Conservation (phyloP, 1,140 invertebrate genomes). For the Macrocentrus cingulum region DNA sequence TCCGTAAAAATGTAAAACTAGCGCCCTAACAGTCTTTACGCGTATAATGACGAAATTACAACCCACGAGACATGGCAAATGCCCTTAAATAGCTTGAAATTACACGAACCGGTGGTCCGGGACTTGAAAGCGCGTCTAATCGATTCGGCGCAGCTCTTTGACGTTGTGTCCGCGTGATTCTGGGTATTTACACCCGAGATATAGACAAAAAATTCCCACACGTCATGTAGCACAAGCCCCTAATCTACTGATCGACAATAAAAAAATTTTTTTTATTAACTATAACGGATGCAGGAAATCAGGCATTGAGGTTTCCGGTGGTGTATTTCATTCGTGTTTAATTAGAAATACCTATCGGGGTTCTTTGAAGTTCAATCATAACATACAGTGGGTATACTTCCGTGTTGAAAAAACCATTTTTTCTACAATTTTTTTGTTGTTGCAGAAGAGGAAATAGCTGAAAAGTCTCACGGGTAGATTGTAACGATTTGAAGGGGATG, state of each 20-base stretch:
- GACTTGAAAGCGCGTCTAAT: conserved; percentile 40
- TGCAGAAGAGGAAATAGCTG: conserved; percentile 24
- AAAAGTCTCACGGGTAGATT: conserved; percentile 25
- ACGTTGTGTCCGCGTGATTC: conserved; percentile 25
- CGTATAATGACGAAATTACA: conserved; percentile 10
- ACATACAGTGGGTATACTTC: not conserved
- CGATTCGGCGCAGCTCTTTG: conserved; percentile 46
- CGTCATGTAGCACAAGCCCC: not conserved
- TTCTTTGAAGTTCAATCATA: conserved; percentile 18
- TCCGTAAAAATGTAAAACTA: too few relatives aligned
- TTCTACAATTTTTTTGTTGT: not conserved
- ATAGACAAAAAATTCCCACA: not conserved
- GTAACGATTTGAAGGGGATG: conserved; percentile 17
- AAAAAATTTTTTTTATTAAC: conserved; percentile 1
- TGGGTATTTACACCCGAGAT: not conserved
- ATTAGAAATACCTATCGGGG: conserved; percentile 1
- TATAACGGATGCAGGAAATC: conserved; percentile 2
- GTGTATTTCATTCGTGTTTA: conserved; percentile 6
- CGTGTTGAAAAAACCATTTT: not conserved
- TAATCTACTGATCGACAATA: conserved; percentile 7
- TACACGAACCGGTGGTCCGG: conserved; percentile 38
- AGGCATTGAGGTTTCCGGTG: conserved; percentile 3
- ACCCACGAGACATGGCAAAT: conserved; percentile 38
- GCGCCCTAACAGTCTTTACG: not conserved
- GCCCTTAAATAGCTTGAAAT: conserved; percentile 55